Evolutionary conservation across 2,113 vertebrate genomes (phyloP).

Genomic region (Tupaia chinensis): DNA sequence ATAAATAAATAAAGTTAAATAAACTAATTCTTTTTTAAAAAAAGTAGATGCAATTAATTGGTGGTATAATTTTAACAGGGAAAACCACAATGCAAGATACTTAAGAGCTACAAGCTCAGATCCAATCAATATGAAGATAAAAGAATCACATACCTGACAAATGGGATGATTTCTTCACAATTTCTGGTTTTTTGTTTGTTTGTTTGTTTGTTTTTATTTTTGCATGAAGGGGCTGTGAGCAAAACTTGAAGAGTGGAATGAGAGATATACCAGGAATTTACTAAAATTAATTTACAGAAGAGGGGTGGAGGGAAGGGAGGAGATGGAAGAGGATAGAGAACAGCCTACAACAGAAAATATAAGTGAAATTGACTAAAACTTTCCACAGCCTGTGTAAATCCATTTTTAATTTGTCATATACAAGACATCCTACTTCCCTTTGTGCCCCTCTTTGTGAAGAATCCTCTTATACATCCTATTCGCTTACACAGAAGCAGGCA

Average conservation of each 20-base stretch:
- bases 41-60: not conserved
- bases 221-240: not conserved
- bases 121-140: not conserved
- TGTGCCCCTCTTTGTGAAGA: not conserved
- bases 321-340: not conserved
- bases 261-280: not conserved
- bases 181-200: not conserved
- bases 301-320: not conserved
- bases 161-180: not conserved
- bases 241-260: not conserved
- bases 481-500: not conserved
- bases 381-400: not conserved
- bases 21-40: too few relatives aligned
- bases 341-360: not conserved
- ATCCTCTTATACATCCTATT: not conserved
- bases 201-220: too few relatives aligned
- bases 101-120: not conserved
- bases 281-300: not conserved
- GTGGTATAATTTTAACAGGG: not conserved
- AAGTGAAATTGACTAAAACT: not conserved
- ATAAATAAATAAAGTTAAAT: too few relatives aligned
- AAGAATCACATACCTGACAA: slow-evolving; percentile 4
- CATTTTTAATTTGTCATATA: not conserved
- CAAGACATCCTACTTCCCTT: fast-evolving
- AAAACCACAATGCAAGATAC: not conserved